Evolutionary conservation across 2,113 vertebrate species (phyloP), one percentile per base, ranked within the genome.

Genomic region (Sclerurus mexicanus): DNA sequence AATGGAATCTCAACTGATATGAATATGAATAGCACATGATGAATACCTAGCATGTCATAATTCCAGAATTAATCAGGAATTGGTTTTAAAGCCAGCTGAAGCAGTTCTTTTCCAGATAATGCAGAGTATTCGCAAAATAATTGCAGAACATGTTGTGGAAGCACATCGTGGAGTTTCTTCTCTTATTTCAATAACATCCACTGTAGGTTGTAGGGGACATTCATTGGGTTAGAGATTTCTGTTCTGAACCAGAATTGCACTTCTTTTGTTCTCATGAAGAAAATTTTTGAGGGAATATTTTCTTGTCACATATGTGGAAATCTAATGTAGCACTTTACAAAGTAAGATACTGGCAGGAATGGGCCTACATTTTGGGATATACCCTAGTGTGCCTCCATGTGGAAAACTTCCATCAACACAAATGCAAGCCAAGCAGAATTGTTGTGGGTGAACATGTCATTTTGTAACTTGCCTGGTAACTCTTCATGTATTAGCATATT

Each of bases 401-500:
- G 62, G 46, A 85, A 87, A 80, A 85, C 37, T 78, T 82, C 25
- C 42, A 76, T 25, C 85, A 77, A 52, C 44, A 49, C 49, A 69
- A 85, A 13, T 8, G 18, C 63, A 56, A 86, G 30, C 23, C 37
- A 64, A 64, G 63, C 23, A 91, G 55, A 80, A 39, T 62, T 6
- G 15, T 68, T 64, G 92, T 31, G 28, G 37, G 46, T 81, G 37
- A 90, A 80, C 73, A 27, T 50, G 60, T n/a, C 21, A 66, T 52
- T 92, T 84, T 94, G 95, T 35, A 83, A 89, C 87, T 91, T 90
- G 86, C 40, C 87, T 91, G 50, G 56, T 85, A 79, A 83, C 63
- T 89, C 88, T 68, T 64, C 39, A 63, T 52, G 78, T 72, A 94
- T 88, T 73, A 73, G 30, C 64, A 59, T 30, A 90, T 78, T 95